Evolutionary conservation across 2,113 vertebrate genomes (phyloP).

Genomic region (Furnarius figulus): DNA sequence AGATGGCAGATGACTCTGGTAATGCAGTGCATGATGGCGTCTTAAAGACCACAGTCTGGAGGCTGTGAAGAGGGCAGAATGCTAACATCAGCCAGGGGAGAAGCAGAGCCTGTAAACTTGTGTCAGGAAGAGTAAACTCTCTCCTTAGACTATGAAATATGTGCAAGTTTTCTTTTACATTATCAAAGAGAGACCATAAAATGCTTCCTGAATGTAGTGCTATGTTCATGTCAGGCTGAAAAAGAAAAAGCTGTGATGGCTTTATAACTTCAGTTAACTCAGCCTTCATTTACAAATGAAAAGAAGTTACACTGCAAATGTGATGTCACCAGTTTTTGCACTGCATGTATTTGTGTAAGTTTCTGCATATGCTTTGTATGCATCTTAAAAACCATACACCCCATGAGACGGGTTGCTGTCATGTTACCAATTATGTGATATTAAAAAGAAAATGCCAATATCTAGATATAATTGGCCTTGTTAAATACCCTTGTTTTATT

Average conservation of each 20-base stretch:
- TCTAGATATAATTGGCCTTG: neutral
- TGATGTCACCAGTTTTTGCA: neutral
- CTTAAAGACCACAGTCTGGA: fast-evolving
- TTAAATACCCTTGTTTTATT: neutral
- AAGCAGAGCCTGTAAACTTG: neutral
- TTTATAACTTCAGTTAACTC: neutral
- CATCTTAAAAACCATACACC: neutral
- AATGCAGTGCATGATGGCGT: neutral
- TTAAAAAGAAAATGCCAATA: neutral
- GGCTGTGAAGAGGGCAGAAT: neutral
- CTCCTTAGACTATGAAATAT: neutral
- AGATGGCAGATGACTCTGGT: neutral
- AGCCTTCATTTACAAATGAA: neutral
- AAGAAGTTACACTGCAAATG: fast-evolving
- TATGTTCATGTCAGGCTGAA: neutral
- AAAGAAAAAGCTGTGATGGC: neutral
- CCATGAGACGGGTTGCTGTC: neutral
- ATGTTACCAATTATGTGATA: neutral
- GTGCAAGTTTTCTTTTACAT: neutral
- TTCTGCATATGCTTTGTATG: neutral
- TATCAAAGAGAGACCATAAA: neutral
- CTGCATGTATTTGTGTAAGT: fast-evolving
- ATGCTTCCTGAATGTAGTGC: neutral
- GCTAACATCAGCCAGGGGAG: neutral
- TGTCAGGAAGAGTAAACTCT: neutral